Conservation (phyloP, 2,797 vertebrate genomes). For the Anolis apletophallus region DNA sequence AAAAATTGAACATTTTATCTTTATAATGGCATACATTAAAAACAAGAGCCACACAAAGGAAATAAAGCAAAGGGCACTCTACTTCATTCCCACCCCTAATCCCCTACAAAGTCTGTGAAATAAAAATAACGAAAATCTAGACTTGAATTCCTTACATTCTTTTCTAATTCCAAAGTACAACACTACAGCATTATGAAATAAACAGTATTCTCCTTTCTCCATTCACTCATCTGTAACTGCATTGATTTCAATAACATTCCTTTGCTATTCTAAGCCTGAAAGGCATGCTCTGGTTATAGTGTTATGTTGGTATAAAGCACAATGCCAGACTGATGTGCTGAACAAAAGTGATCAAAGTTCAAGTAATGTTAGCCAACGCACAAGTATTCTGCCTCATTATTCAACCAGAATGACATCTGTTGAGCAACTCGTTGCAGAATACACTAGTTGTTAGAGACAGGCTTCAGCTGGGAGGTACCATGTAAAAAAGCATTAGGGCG, state of each 20-base stretch:
- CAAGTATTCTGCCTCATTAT: constrained; percentile 89
- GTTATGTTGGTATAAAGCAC: constrained; percentile 95
- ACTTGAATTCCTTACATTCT: constrained; percentile 89
- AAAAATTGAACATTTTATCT: neutral
- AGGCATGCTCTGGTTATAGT: constrained; percentile 83
- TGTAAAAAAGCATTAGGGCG: constrained; percentile 76
- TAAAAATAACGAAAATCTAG: constrained; percentile 68
- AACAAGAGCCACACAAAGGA: neutral
- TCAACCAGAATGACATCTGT: constrained; percentile 87
- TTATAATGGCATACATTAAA: constrained; percentile 15
- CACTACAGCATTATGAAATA: constrained; percentile 90
- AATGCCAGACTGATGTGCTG: constrained; percentile 96
- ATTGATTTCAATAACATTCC: constrained; percentile 94
- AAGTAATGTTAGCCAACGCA: constrained; percentile 84
- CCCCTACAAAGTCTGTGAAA: constrained; percentile 57
- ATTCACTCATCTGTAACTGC: constrained; percentile 92
- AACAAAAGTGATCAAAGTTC: constrained; percentile 95
- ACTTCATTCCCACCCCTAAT: neutral
- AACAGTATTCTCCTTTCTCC: constrained; percentile 98
- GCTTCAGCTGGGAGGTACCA: constrained; percentile 73
- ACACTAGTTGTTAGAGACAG: constrained; percentile 88
- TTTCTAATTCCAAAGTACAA: constrained; percentile 90
- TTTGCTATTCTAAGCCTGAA: constrained; percentile 91
- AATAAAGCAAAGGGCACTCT: constrained; percentile 29
- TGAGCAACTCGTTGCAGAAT: constrained; percentile 90